phyloP scores from a whole-genome alignment of 1,140 invertebrate species.

The Contarinia nasturtii region DNA sequence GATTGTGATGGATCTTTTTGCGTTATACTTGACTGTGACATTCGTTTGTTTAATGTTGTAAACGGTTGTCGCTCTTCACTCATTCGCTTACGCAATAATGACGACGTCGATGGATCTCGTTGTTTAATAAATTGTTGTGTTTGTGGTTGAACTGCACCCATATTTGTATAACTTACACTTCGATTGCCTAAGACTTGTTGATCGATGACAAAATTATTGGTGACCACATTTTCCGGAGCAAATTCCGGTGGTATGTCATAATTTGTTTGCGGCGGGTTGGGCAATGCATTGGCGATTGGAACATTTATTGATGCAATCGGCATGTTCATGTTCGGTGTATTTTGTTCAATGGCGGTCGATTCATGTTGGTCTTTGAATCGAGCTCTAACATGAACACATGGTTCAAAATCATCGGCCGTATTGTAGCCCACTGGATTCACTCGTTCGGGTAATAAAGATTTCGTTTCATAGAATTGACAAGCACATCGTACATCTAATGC shows the following conservation, averaged over 20 bases:
- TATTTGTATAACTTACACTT: background rate
- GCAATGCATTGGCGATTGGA: conserved; percentile 12
- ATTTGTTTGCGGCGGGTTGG: conserved; percentile 12
- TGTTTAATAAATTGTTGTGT: background rate
- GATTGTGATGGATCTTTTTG: background rate
- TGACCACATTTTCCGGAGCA: background rate
- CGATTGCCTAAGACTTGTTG: background rate
- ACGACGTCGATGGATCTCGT: background rate
- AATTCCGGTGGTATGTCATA: background rate
- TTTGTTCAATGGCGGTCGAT: too few relatives aligned
- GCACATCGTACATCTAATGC: conserved; percentile 61
- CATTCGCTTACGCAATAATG: background rate
- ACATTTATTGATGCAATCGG: too few relatives aligned
- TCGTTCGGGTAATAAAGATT: conserved; percentile 53
- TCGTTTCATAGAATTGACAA: conserved; percentile 64
- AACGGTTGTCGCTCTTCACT: background rate
- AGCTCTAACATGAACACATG: too few relatives aligned
- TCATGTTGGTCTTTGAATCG: too few relatives aligned
- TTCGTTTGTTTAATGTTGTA: background rate
- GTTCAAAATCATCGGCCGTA: too few relatives aligned
- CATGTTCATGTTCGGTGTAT: too few relatives aligned
- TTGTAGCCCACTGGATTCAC: conserved; percentile 33
- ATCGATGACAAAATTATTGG: background rate
- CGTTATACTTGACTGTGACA: background rate
- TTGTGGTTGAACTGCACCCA: background rate